Evolutionary conservation across 2,113 vertebrate genomes (phyloP), one percentile per base, ranked within the genome.

Genomic region (Microcebus murinus): DNA sequence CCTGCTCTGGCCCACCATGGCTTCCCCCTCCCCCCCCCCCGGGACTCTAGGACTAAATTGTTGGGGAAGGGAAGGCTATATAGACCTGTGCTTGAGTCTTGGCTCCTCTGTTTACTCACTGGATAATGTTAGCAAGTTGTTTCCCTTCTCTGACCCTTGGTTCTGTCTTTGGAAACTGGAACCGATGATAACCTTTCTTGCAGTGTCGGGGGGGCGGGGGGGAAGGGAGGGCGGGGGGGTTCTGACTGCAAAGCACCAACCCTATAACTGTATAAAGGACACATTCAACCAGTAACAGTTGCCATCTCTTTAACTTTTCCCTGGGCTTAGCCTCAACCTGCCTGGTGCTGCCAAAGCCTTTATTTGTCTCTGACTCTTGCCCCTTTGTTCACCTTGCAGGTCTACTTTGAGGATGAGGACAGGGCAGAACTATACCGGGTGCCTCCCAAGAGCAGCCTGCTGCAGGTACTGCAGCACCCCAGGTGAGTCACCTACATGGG

Each of bases 351-450:
- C 31, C 1, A 3, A 52, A 74, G 63, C 27, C 23, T 42, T 21
- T 21, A 29, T 57, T 48, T 85, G 48, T 39, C 63, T 70, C 92
- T 67, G 3, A 14, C 67, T 52, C 70, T 23, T n/a, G 18, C 6
- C 94, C 34, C 57, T 79, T 29, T 67, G 17, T 73, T 88, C 63
- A 81, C 61, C 94, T 87, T 76, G 27, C 96, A 99, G 99, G 91
- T 99, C 73, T 99, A 99, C 92, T 99, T 99, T 98, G 99, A 99
- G 97, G 99, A 99, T 92, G 98, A 98, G 48, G 98, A 98, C 61
- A 98, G 97, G 91, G 98, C 98, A 92, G 98, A 98, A 0, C 98
- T 99, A 6, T 98, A 99, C 70, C 88, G 98, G 92, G 98, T 99
- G 36, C 85, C 98, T 94, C 97, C 98, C 45, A 92, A 98, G 8